Conservation (phyloP, 1,140 invertebrate genomes). For the Argopecten irradians region DNA sequence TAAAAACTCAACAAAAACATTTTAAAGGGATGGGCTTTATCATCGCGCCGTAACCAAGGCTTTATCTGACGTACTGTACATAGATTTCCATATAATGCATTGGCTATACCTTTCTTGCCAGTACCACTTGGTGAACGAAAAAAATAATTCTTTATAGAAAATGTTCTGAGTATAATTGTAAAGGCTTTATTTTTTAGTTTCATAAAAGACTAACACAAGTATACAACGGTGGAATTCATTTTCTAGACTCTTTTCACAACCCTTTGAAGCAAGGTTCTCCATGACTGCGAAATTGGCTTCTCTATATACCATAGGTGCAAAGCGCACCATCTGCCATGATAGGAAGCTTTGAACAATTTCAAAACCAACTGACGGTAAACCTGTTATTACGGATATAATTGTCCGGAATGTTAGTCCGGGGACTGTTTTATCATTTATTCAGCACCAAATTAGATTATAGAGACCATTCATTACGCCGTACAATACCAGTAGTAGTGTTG, state of each 20-base stretch:
- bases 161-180: no score
- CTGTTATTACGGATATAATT: neutral
- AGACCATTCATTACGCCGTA: neutral
- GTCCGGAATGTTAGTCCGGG: constrained; percentile 7
- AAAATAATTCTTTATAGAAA: no score
- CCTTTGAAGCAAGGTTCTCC: neutral
- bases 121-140: no score
- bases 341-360: neutral
- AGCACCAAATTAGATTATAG: constrained; percentile 23
- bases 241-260: neutral
- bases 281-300: neutral
- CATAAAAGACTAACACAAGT: no score
- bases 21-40: no score
- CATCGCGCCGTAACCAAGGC: no score
- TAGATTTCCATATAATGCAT: no score
- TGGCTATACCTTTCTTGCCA: no score
- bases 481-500: neutral
- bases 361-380: neutral
- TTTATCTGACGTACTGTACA: no score
- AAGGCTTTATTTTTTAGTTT: no score
- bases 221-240: no score
- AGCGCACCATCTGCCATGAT: neutral
- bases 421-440: neutral
- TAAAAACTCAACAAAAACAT: no score
- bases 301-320: neutral